Base-by-base conservation (phyloP, 2,797 vertebrate species). In the Parambassis ranga region DNA sequence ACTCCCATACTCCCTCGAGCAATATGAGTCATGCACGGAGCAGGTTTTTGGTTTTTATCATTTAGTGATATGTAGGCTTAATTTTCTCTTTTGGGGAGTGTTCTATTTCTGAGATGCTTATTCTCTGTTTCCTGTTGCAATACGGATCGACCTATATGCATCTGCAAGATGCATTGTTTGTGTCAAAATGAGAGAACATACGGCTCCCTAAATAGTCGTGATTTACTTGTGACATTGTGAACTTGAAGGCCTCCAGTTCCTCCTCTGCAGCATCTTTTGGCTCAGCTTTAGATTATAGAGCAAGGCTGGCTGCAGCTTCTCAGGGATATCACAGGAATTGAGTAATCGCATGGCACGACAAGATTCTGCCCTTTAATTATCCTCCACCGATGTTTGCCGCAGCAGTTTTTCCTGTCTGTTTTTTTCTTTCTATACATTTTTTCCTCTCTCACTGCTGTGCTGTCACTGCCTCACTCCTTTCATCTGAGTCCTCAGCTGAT, bases 331-430 rank as follows among this genome's bases (percentile, higher is more conserved):
- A 88, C 79, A 87, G 79, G 82, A 90, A 85, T 85, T 86, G 85
- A 81, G 84, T 87, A 88, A 90, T 90, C 75, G 56, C 79, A 76
- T 82, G 77, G 79, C 86, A 90, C 74, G 86, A 88, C 81, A 86
- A 49, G 63, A 82, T 75, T 64, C 78, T 87, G 50, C 89, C 90
- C 87, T 93, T 80, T 92, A 91, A 93, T 94, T 91, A 92, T 88
- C 78, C 70, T 53, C 59, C 23, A 37, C 38, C 86, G 77, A 77
- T 86, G 66, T 90, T 87, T 77, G 65, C 46, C 57, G 38, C 23
- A 28, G 63, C 49, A 62, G 23, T 64, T 71, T 63, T 63, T 42
- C 42, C 42, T 11, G 14, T 19, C 41, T 16, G 63, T 62, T 56
- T 65, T 67, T 75, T 69, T 80, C 66, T 66, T 57, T 63, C 48